phyloP scores from a whole-genome alignment of 2,797 vertebrate species.

The Oreonectes daqikongensis region DNA sequence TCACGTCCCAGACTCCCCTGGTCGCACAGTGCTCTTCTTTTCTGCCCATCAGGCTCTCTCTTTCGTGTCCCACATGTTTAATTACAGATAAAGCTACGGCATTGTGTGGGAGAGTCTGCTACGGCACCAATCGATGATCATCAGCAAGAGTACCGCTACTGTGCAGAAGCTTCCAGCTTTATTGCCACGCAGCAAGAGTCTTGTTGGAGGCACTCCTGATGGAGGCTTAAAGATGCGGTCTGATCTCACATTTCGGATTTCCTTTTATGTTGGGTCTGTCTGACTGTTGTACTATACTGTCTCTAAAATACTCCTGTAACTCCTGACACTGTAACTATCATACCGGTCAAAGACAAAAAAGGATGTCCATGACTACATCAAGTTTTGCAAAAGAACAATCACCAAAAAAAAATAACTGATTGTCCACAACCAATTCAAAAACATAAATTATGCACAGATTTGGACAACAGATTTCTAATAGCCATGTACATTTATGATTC shows the following conservation, averaged over 20 bases:
- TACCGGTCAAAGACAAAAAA: background rate
- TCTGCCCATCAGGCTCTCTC: background rate
- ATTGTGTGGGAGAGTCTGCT: slow-evolving; percentile 41
- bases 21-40: background rate
- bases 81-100: slow-evolving; percentile 34
- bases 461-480: too few species aligned
- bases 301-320: background rate
- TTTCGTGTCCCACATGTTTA: slow-evolving; percentile 29
- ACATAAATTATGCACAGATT: background rate
- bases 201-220: slow-evolving; percentile 8
- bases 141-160: slow-evolving; percentile 23
- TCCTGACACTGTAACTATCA: background rate
- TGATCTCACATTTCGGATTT: background rate
- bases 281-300: background rate
- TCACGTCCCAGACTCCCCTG: background rate
- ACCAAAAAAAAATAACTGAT: background rate
- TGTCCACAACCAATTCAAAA: background rate
- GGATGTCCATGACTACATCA: background rate
- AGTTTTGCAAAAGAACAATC: background rate
- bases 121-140: slow-evolving; percentile 30
- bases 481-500: too few species aligned
- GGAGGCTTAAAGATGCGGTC: background rate
- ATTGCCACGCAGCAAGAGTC: slow-evolving; percentile 16
- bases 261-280: background rate
- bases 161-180: slow-evolving; percentile 18